These are phyloP conservation scores for Glossophaga mutica DNA, from an alignment of 2,797 vertebrate genomes.

Conservation along the genomic window DNA sequence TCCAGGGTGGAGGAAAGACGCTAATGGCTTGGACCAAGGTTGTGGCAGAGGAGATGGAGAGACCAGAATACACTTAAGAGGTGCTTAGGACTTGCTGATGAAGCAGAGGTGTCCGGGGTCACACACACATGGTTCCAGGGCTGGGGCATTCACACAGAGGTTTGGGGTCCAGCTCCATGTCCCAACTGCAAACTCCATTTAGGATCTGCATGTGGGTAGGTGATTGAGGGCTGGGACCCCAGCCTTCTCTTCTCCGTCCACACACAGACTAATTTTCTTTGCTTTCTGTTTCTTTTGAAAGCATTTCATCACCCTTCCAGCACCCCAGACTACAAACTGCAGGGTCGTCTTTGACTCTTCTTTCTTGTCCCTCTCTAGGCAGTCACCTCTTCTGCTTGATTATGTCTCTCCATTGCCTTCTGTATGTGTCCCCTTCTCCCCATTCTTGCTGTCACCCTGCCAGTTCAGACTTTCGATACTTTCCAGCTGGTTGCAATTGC, in stretches of 20 bases:
- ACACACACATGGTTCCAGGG: background rate
- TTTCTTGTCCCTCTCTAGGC: background rate
- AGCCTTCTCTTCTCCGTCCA: background rate
- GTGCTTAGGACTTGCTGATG: background rate
- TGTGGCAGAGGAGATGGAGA: background rate
- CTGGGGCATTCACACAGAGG: background rate
- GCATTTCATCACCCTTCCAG: background rate
- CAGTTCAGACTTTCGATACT: background rate
- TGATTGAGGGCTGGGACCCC: background rate
- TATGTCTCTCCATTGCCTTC: background rate
- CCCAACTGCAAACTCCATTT: rapidly evolving
- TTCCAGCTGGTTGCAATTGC: background rate
- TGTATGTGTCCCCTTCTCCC: background rate
- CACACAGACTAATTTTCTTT: background rate
- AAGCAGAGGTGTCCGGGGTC: background rate
- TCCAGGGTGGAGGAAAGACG: too few relatives aligned
- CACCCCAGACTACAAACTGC: background rate
- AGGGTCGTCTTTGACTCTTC: background rate
- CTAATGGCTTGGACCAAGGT: background rate
- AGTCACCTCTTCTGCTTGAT: background rate
- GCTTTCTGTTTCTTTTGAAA: background rate
- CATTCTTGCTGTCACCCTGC: background rate
- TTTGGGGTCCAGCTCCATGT: background rate
- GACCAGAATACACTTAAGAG: background rate
- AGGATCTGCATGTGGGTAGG: background rate